Base-by-base conservation (phyloP, 2,797 vertebrate species). In the Vultur gryphus region DNA sequence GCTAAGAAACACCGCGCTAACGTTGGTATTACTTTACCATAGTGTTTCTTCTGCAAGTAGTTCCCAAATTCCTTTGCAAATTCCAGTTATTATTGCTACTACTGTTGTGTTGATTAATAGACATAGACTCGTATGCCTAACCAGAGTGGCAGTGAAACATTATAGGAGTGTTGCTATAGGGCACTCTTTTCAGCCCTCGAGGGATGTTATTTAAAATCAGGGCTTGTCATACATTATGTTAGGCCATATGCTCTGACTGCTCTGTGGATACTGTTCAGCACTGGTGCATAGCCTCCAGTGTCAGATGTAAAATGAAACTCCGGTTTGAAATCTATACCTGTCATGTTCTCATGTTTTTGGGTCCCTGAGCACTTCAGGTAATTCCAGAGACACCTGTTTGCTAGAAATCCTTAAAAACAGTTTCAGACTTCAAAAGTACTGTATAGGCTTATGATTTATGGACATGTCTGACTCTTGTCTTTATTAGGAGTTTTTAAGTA, bases 171-270 rank as follows among this genome's bases (percentile, higher is more conserved):
- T 49, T 86, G 64, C 37, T 75, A 57, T 28, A 75, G 41, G 89
- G 9, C 37, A 71, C 10, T 59, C 20, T 59, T 65, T 81, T 86
- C 28, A 19, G 15, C 10, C 67, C 52, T 78, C 4, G 2, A 70
- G 65, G 59, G 65, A 69, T 65, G 75, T 80, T 77, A 78, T 61
- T 94, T 87, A 93, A 95, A 96, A 87, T 80, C 57, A 46, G 52
- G n/a, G 26, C 21, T 92, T 82, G 90, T 96, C 66, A 67, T 91
- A 71, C 41, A 75, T 95, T 95, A 82, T 84, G 73, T 95, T 86
- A 81, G 83, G 46, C 85, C 91, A 90, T 91, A 97, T 95, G 90
- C 31, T 97, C 83, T 77, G 62, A 75, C 59, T 95, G 84, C 59
- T 92, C 11, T 77, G 90, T 11, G 46, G 62, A 66, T 48, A 71